These are phyloP conservation scores for Linepithema humile DNA, from an alignment of 1,140 invertebrate genomes.

Conservation along the genomic window DNA sequence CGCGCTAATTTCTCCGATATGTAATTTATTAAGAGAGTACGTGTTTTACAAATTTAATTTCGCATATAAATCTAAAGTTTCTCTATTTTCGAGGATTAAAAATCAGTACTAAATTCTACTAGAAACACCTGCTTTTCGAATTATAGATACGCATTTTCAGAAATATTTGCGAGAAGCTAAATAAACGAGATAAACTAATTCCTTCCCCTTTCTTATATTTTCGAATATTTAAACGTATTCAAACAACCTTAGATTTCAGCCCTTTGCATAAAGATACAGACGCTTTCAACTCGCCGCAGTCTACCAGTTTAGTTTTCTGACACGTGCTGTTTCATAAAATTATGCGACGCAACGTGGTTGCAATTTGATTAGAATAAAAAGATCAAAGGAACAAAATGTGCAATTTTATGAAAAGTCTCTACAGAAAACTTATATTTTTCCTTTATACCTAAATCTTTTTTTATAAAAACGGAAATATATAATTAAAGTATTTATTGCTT, in stretches of 20 bases:
- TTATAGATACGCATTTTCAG: not conserved
- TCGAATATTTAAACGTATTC: too few species aligned
- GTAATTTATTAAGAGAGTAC: conserved; percentile 26
- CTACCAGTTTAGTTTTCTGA: conserved; percentile 60
- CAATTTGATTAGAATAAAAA: conserved; percentile 59
- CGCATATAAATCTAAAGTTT: not conserved
- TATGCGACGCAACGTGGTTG: not conserved
- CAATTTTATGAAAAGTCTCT: not conserved
- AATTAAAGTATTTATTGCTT: not conserved
- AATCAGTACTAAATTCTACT: not conserved
- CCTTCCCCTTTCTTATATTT: not conserved
- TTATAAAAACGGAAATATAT: not conserved
- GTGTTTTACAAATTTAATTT: not conserved
- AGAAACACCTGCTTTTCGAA: not conserved
- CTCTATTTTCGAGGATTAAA: not conserved
- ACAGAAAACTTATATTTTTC: not conserved
- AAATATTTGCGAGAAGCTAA: not conserved
- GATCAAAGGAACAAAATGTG: not conserved
- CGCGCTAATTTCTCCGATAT: conserved; percentile 9
- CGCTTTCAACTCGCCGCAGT: conserved; percentile 42
- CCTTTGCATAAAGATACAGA: not conserved
- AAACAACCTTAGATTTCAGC: too few species aligned
- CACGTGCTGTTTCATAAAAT: conserved; percentile 56
- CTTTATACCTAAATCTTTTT: not conserved
- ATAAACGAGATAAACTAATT: not conserved